A percentile compares a stretch with the other conserved stretches of the same genome.
These are phyloP conservation scores for Herpailurus yagouaroundi DNA, from an alignment of 2,113 vertebrate genomes.

Conservation along the genomic window DNA sequence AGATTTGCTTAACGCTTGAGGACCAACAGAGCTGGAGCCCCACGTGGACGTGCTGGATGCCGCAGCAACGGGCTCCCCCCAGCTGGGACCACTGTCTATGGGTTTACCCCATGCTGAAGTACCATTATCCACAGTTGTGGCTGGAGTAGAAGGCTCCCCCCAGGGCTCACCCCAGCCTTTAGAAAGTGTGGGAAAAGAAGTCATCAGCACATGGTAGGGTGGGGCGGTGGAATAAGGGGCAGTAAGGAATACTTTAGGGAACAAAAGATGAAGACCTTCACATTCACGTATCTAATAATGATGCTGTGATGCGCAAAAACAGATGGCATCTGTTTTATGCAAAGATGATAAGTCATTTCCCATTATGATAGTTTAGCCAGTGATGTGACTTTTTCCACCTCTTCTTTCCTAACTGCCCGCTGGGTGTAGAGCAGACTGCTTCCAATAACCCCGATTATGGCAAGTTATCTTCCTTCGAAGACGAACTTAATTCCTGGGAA, in stretches of 20 bases:
- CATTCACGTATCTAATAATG: background rate
- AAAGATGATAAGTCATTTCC: background rate
- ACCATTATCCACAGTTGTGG: conserved; percentile 95
- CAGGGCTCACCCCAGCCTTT: conserved; percentile 95
- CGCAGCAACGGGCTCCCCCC: conserved; percentile 88
- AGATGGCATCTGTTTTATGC: background rate
- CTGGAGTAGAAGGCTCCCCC: conserved; percentile 90
- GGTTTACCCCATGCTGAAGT: conserved; percentile 98
- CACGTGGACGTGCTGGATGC: conserved; percentile 86
- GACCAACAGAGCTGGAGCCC: conserved; percentile 86
- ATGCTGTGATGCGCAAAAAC: background rate
- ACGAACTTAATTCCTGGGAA: conserved; percentile 43
- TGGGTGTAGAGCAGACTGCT: background rate
- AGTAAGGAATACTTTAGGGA: conserved; percentile 30
- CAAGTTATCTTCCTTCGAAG: background rate
- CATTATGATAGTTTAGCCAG: background rate
- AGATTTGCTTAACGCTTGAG: conserved; percentile 90
- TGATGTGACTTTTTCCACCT: background rate
- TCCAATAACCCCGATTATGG: background rate
- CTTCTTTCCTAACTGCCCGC: conserved; percentile 41
- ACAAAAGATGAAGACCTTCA: conserved; percentile 8
- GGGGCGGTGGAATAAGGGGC: background rate
- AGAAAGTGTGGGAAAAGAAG: conserved; percentile 74
- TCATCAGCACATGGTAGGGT: conserved; percentile 56
- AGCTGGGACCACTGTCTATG: conserved; percentile 91